These are phyloP conservation scores for Globia sparganii DNA, from an alignment of 2,888 invertebrate genomes.

Conservation along the genomic window DNA sequence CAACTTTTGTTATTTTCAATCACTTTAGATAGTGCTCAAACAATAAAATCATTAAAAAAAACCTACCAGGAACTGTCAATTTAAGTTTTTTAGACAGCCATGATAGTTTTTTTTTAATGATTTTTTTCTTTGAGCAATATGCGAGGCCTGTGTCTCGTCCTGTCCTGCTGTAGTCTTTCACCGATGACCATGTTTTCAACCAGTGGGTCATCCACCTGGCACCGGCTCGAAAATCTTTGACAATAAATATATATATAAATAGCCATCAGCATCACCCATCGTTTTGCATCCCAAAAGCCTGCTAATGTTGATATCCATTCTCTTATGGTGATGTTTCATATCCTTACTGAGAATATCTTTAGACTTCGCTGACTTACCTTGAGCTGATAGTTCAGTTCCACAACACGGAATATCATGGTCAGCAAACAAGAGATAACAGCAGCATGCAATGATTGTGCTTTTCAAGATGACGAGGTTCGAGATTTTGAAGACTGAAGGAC, in stretches of 20 bases:
- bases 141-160: too few species aligned
- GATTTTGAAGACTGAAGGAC: background rate
- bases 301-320: background rate
- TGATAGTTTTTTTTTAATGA: too few species aligned
- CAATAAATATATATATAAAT: conserved; percentile 40
- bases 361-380: conserved; percentile 23
- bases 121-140: too few species aligned
- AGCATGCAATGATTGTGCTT: background rate
- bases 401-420: background rate
- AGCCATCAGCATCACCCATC: conserved; percentile 14
- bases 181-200: conserved; percentile 85
- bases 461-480: background rate
- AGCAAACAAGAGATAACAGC: background rate
- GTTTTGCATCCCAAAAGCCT: background rate
- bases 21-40: too few species aligned
- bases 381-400: background rate
- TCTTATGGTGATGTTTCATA: background rate
- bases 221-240: conserved; percentile 85
- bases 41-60: too few species aligned
- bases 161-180: conserved; percentile 77
- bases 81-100: too few species aligned
- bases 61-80: too few species aligned
- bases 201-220: conserved; percentile 86
- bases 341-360: conserved; percentile 2
- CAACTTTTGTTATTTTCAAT: too few species aligned